phyloP scores from a whole-genome alignment of 2,888 invertebrate genomes.

The Pristionchus exspectatus region DNA sequence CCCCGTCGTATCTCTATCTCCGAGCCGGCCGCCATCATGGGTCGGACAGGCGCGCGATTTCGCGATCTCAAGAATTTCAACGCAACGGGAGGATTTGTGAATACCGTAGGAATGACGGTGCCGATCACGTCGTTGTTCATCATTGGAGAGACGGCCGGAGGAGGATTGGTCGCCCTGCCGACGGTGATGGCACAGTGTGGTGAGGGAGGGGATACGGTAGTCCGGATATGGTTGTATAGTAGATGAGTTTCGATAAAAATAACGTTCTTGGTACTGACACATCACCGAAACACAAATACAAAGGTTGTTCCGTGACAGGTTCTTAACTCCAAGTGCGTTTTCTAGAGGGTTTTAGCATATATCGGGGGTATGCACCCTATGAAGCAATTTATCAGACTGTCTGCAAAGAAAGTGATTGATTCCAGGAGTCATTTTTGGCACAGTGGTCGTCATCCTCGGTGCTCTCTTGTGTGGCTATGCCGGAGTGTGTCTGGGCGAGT shows the following conservation, averaged over 20 bases:
- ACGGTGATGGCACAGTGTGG: constrained; percentile 72
- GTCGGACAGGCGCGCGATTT: constrained; percentile 16
- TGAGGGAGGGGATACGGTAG: constrained; percentile 61
- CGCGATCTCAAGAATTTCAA: constrained; percentile 30
- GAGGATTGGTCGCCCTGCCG: constrained; percentile 76
- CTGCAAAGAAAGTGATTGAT: background rate
- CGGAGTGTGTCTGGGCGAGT: constrained; percentile 70
- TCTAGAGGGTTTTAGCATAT: too few relatives aligned
- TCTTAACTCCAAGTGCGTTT: background rate
- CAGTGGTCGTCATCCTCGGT: constrained; percentile 67
- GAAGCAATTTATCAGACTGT: background rate
- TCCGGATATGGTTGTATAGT: too few relatives aligned
- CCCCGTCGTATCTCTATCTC: constrained; percentile 28
- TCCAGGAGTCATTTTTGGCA: constrained; percentile 65
- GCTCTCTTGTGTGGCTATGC: constrained; percentile 73
- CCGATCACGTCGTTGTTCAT: constrained; percentile 73
- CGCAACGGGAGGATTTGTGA: constrained; percentile 49
- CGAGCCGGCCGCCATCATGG: background rate
- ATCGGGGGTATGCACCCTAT: background rate
- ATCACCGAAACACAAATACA: too few relatives aligned
- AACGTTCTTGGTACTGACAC: too few relatives aligned
- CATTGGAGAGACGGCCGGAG: constrained; percentile 76
- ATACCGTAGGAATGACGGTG: constrained; percentile 69
- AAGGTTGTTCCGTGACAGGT: background rate
- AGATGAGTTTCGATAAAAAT: too few relatives aligned